These are phyloP conservation scores for Barnardius zonarius DNA, from an alignment of 2,113 vertebrate species.

Conservation along the genomic window DNA sequence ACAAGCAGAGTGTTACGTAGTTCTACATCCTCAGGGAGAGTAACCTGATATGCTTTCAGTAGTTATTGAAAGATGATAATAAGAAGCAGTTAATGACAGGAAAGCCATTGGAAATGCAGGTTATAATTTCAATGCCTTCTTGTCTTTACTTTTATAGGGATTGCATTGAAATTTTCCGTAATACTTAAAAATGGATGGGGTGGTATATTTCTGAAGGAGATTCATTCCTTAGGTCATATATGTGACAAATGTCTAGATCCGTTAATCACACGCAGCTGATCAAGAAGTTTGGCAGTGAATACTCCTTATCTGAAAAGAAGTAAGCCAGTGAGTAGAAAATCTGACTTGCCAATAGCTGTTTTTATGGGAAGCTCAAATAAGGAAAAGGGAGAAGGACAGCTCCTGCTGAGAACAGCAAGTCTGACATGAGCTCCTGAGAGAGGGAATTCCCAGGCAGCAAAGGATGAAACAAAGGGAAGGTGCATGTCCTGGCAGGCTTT, in stretches of 20 bases:
- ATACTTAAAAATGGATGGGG: not conserved
- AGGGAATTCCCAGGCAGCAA: not conserved
- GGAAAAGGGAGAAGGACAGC: not conserved
- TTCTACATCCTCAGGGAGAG: not conserved
- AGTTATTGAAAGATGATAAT: not conserved
- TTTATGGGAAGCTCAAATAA: not conserved
- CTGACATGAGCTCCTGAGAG: not conserved
- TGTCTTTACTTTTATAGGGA: not conserved
- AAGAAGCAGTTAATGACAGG: not conserved
- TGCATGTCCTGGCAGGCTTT: not conserved
- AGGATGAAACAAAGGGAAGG: not conserved
- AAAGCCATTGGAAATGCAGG: not conserved
- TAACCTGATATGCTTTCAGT: not conserved
- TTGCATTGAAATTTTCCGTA: not conserved
- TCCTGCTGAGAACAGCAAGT: not conserved
- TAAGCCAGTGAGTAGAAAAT: not conserved
- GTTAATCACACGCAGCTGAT: not conserved
- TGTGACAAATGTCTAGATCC: not conserved
- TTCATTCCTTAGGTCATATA: rapidly evolving
- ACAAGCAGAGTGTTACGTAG: not conserved
- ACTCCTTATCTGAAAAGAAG: not conserved
- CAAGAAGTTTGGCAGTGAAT: not conserved
- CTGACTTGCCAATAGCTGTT: not conserved
- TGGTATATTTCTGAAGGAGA: not conserved
- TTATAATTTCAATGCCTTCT: not conserved